Percentiles rank a stretch among this genome's conserved stretches.
Evolutionary conservation across 1,140 invertebrate species (phyloP).

Genomic region (Wasmannia auropunctata): DNA sequence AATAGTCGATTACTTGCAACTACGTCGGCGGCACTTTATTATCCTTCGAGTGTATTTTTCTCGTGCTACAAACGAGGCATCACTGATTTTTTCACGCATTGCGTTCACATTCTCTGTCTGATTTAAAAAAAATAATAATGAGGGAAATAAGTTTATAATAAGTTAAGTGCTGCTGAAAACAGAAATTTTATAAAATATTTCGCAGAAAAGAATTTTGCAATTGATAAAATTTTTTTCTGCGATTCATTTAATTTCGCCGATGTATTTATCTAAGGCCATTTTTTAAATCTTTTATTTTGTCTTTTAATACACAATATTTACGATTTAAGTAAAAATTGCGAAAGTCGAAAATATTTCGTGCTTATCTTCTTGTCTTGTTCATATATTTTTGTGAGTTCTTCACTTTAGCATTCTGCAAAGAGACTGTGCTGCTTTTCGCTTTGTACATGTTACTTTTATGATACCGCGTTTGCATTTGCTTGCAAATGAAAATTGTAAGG

Average conservation of each 20-base stretch:
- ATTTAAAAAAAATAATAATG: background rate
- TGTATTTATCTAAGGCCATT: background rate
- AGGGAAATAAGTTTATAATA: background rate
- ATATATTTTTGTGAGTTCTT: constrained; percentile 12
- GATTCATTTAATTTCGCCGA: background rate
- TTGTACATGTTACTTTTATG: constrained; percentile 28
- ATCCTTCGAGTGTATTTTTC: background rate
- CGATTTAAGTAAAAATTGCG: background rate
- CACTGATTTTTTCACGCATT: background rate
- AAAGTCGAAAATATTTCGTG: background rate
- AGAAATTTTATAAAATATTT: background rate
- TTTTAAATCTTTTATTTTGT: background rate
- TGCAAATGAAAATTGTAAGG: constrained; percentile 23
- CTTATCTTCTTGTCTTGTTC: background rate
- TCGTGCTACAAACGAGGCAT: background rate
- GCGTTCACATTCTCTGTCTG: background rate
- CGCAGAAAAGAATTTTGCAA: no score
- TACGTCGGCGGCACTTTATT: background rate
- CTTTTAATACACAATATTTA: background rate
- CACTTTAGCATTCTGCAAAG: constrained; percentile 12
- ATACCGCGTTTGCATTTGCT: background rate
- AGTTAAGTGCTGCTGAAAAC: background rate
- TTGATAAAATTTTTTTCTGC: background rate
- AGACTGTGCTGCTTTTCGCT: constrained; percentile 11
- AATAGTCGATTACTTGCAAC: background rate